phyloP scores from a whole-genome alignment of 2,888 invertebrate genomes.

The Meta bourneti region DNA sequence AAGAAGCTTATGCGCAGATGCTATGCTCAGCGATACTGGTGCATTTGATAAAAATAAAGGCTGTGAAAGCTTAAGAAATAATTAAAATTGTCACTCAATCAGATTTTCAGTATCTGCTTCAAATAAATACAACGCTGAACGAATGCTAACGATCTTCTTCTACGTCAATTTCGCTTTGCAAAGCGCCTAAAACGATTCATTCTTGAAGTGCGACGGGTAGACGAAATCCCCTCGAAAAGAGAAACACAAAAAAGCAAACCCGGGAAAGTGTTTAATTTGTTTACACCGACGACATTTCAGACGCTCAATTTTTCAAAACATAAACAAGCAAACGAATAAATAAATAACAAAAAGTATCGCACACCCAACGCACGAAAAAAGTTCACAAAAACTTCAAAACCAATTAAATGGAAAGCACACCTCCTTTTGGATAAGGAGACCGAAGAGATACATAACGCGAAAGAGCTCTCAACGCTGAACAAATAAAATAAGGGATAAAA shows the following conservation, averaged over 20 bases:
- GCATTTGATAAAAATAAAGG: too few species aligned
- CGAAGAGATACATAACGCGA: conserved; percentile 16
- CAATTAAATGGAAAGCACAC: conserved; percentile 55
- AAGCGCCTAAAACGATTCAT: neutral
- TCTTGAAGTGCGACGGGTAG: neutral
- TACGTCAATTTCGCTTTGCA: neutral
- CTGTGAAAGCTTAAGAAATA: too few species aligned
- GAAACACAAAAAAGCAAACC: neutral
- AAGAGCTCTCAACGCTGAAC: neutral
- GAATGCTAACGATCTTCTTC: too few species aligned
- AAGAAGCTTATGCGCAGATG: too few species aligned
- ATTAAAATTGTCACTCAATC: too few species aligned
- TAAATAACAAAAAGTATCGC: neutral
- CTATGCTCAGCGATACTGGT: too few species aligned
- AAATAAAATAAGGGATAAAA: conserved; percentile 12
- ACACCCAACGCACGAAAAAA: conserved; percentile 25
- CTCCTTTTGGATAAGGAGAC: conserved; percentile 4
- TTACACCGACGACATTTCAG: conserved; percentile 34
- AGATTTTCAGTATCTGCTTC: too few species aligned
- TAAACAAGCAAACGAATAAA: neutral
- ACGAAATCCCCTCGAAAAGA: neutral
- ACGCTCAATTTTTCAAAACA: conserved; percentile 31
- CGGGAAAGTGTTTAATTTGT: conserved; percentile 62
- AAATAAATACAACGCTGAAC: too few species aligned
- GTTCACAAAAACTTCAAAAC: conserved; percentile 60